A percentile compares a stretch with the other conserved stretches of the same genome.
Conservation (phyloP, 2,888 invertebrate species). For the Perizoma flavofasciatum region DNA sequence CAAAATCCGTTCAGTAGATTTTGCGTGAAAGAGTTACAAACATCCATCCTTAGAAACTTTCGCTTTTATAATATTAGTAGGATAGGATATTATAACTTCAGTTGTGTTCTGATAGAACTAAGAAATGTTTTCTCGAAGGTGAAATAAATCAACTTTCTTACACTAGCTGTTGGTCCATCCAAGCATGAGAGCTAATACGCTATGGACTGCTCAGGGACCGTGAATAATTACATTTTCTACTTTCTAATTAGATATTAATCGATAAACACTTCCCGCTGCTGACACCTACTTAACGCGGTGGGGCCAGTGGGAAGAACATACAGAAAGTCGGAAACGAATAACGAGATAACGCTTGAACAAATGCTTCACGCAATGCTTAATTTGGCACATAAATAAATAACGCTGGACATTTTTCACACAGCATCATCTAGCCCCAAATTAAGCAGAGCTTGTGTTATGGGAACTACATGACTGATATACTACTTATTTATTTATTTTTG, state of each 20-base stretch:
- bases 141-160: background rate
- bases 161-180: slow-evolving; percentile 22
- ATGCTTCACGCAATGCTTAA: slow-evolving; percentile 14
- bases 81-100: too few species aligned
- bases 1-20: too few species aligned
- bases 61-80: too few species aligned
- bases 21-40: too few species aligned
- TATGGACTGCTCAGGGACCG: slow-evolving; percentile 36
- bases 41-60: too few species aligned
- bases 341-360: slow-evolving; percentile 14
- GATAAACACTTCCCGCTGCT: slow-evolving; percentile 43
- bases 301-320: slow-evolving; percentile 33
- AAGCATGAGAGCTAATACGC: slow-evolving; percentile 31
- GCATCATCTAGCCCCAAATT: too few species aligned
- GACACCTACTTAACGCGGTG: slow-evolving; percentile 44
- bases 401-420: too few species aligned
- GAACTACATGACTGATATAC: too few species aligned
- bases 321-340: slow-evolving; percentile 7
- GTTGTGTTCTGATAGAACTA: too few species aligned
- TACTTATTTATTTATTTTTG: too few species aligned
- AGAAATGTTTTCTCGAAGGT: background rate
- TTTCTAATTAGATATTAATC: slow-evolving; percentile 64
- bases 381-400: too few species aligned
- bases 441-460: too few species aligned
- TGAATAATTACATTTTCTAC: slow-evolving; percentile 61